phyloP scores from a whole-genome alignment of 1,140 invertebrate genomes.

The Drosophila elegans region DNA sequence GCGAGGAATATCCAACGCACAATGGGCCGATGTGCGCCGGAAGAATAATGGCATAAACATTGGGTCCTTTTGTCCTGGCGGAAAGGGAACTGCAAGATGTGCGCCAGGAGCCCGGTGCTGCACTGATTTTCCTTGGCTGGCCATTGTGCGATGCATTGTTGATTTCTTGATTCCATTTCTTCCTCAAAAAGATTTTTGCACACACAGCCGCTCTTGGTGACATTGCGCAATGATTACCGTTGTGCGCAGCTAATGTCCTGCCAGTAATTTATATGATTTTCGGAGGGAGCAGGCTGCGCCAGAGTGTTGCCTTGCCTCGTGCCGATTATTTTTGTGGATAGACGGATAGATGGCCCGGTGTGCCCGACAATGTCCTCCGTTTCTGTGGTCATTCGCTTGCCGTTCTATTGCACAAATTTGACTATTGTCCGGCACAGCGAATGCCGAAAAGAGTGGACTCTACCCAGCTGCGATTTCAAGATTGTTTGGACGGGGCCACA shows the following conservation, averaged over 20 bases:
- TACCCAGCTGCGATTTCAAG: constrained; percentile 62
- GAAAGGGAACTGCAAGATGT: constrained; percentile 60
- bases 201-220: constrained; percentile 40
- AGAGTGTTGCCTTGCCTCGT: constrained; percentile 59
- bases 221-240: constrained; percentile 76
- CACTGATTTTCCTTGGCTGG: constrained; percentile 67
- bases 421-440: constrained; percentile 57
- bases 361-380: constrained; percentile 52
- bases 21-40: constrained; percentile 68
- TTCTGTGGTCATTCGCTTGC: constrained; percentile 65
- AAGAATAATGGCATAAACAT: constrained; percentile 82
- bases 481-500: constrained; percentile 41
- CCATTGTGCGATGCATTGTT: constrained; percentile 69
- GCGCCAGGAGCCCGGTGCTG: constrained; percentile 64
- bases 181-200: constrained; percentile 59
- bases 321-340: constrained; percentile 35
- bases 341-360: constrained; percentile 56
- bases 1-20: constrained; percentile 38
- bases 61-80: constrained; percentile 36
- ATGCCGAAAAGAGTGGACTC: constrained; percentile 15
- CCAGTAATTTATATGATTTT: constrained; percentile 77
- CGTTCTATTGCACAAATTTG: constrained; percentile 78
- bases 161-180: constrained; percentile 71
- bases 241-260: constrained; percentile 64
- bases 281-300: constrained; percentile 5